Evolutionary conservation across 1,140 invertebrate species (phyloP).

Genomic region (Melanaphis sacchari): DNA sequence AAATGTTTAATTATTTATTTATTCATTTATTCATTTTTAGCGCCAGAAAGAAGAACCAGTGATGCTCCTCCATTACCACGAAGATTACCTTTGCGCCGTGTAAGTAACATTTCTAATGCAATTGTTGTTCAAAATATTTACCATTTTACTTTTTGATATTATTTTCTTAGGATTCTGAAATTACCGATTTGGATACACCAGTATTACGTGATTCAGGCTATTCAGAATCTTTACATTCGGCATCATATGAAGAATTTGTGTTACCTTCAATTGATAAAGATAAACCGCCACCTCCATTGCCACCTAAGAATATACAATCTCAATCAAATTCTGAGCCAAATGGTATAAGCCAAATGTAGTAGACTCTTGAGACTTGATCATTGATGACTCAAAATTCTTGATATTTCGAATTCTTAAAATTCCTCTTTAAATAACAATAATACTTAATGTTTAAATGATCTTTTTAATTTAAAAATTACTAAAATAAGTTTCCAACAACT

Average conservation of each 20-base stretch:
- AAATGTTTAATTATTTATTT: neutral
- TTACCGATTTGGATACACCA: conserved; percentile 19
- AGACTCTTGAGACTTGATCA: too few relatives aligned
- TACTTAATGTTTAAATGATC: too few relatives aligned
- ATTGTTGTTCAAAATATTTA: neutral
- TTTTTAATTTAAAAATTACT: too few relatives aligned
- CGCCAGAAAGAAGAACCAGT: conserved; percentile 20
- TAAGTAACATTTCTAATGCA: conserved; percentile 40
- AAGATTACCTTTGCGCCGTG: conserved; percentile 61
- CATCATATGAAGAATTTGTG: conserved; percentile 55
- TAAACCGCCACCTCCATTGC: conserved; percentile 39
- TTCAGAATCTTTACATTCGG: conserved; percentile 47
- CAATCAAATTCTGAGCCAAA: conserved; percentile 14
- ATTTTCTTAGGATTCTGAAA: conserved; percentile 47
- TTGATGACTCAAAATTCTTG: too few relatives aligned
- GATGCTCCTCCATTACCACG: conserved; percentile 71
- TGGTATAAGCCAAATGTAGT: neutral
- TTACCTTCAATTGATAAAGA: conserved; percentile 18
- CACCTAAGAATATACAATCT: conserved; percentile 35
- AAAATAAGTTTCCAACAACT: too few relatives aligned
- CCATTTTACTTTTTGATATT: neutral
- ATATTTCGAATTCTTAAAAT: too few relatives aligned
- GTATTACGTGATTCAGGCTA: conserved; percentile 36
- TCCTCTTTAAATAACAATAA: too few relatives aligned
- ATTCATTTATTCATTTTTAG: neutral